Conservation (phyloP, 2,888 invertebrate genomes). For the Criorhina ranunculi region DNA sequence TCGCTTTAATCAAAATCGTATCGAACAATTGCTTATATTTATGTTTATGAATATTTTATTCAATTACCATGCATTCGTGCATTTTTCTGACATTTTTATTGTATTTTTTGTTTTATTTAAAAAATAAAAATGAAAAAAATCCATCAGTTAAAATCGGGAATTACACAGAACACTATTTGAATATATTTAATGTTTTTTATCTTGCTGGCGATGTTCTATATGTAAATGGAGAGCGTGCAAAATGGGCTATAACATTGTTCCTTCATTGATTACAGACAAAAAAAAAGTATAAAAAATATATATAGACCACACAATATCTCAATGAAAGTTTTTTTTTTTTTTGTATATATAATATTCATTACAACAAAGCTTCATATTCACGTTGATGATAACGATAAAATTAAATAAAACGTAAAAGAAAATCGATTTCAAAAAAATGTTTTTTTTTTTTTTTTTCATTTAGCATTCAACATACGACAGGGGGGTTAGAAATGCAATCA, state of each 20-base stretch:
- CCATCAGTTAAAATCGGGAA: conserved; percentile 65
- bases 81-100: conserved; percentile 45
- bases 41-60: conserved; percentile 61
- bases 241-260: conserved; percentile 72
- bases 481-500: conserved; percentile 77
- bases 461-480: conserved; percentile 76
- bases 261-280: conserved; percentile 69
- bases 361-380: conserved; percentile 76
- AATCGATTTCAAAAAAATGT: conserved; percentile 65
- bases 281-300: conserved; percentile 41
- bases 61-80: conserved; percentile 76
- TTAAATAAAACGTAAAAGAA: conserved; percentile 49
- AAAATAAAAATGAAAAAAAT: too few relatives aligned
- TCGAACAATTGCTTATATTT: conserved; percentile 65
- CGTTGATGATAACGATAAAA: conserved; percentile 68
- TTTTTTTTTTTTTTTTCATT: conserved; percentile 55
- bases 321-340: conserved; percentile 46
- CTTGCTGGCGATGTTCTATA: conserved; percentile 74
- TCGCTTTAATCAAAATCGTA: conserved; percentile 69
- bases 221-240: conserved; percentile 74
- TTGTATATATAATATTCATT: conserved; percentile 54
- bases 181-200: conserved; percentile 54
- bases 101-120: conserved; percentile 4
- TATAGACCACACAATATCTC: conserved; percentile 73
- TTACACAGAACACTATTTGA: conserved; percentile 71